A percentile compares a stretch with the other conserved stretches of the same genome.
These are phyloP conservation scores for Oncorhynchus nerka DNA, from an alignment of 2,113 vertebrate species.

Conservation along the genomic window DNA sequence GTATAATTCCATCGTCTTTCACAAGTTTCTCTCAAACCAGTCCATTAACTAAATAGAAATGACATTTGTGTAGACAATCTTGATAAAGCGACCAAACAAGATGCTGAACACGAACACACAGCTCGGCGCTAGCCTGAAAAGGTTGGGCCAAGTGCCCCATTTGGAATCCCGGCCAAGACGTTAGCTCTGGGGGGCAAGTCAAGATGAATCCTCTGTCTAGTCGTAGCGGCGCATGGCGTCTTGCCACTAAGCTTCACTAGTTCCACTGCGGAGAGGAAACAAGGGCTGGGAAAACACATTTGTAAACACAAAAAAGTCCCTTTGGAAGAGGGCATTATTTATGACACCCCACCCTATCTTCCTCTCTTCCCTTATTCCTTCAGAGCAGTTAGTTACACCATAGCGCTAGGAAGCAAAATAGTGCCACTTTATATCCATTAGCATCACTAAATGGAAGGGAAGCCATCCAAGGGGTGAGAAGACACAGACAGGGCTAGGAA, in stretches of 20 bases:
- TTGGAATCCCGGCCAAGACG: conserved; percentile 47
- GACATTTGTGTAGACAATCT: too few relatives aligned
- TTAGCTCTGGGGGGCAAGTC: conserved; percentile 31
- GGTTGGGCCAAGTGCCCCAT: too few relatives aligned
- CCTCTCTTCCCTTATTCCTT: conserved; percentile 25
- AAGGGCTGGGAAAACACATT: conserved; percentile 55
- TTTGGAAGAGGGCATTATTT: conserved; percentile 52
- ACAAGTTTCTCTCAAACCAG: too few relatives aligned
- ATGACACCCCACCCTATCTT: conserved; percentile 39
- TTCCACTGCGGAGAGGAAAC: conserved; percentile 12
- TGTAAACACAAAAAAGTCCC: conserved; percentile 56
- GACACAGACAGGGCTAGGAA: conserved; percentile 35
- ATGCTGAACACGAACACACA: too few relatives aligned
- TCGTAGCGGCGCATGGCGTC: too few relatives aligned
- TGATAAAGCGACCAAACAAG: too few relatives aligned
- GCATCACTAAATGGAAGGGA: conserved; percentile 54
- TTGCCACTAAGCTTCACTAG: conserved; percentile 46
- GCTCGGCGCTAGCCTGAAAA: too few relatives aligned
- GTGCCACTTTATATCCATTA: conserved; percentile 53
- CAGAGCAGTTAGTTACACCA: background rate
- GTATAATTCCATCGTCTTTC: too few relatives aligned
- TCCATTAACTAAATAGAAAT: too few relatives aligned
- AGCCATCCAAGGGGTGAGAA: conserved; percentile 20
- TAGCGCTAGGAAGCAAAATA: conserved; percentile 23
- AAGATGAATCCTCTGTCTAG: conserved; percentile 43